phyloP scores from a whole-genome alignment of 2,888 invertebrate species.

The Zeuzera pyrina region DNA sequence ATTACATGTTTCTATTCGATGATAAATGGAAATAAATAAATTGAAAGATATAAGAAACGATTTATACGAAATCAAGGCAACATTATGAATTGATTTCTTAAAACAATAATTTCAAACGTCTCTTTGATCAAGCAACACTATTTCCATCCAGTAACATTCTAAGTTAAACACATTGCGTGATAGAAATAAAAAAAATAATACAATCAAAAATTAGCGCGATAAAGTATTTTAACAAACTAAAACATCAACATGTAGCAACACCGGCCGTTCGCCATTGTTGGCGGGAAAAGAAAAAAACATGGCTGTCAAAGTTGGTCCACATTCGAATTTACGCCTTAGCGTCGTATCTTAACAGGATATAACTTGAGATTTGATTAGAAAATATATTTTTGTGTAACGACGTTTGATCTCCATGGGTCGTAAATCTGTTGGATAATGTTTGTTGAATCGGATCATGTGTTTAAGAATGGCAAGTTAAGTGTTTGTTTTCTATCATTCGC shows the following conservation, averaged over 20 bases:
- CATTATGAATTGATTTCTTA: not conserved
- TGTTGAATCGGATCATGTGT: slow-evolving; percentile 56
- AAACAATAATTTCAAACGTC: slow-evolving; percentile 2
- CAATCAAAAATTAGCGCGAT: slow-evolving; percentile 45
- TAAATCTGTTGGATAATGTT: slow-evolving; percentile 59
- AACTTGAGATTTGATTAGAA: slow-evolving; percentile 26
- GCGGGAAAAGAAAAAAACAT: slow-evolving; percentile 43
- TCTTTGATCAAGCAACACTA: slow-evolving; percentile 38
- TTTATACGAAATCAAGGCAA: too few relatives aligned
- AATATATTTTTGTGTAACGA: slow-evolving; percentile 41
- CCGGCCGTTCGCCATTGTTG: slow-evolving; percentile 35
- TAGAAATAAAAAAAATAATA: slow-evolving; percentile 32
- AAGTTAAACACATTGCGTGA: slow-evolving; percentile 25
- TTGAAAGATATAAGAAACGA: too few relatives aligned
- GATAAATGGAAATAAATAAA: too few relatives aligned
- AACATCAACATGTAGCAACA: slow-evolving; percentile 44
- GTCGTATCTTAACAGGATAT: slow-evolving; percentile 25
- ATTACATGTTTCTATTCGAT: too few relatives aligned
- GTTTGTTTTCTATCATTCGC: slow-evolving; percentile 68
- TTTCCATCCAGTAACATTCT: slow-evolving; percentile 28
- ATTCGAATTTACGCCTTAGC: slow-evolving; percentile 37
- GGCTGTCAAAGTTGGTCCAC: slow-evolving; percentile 32
- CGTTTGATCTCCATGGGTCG: slow-evolving; percentile 59
- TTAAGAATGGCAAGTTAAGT: slow-evolving; percentile 55
- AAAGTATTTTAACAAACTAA: slow-evolving; percentile 33